Base-by-base conservation (phyloP, 2,888 invertebrate genomes). In the Tinea semifulvella region DNA sequence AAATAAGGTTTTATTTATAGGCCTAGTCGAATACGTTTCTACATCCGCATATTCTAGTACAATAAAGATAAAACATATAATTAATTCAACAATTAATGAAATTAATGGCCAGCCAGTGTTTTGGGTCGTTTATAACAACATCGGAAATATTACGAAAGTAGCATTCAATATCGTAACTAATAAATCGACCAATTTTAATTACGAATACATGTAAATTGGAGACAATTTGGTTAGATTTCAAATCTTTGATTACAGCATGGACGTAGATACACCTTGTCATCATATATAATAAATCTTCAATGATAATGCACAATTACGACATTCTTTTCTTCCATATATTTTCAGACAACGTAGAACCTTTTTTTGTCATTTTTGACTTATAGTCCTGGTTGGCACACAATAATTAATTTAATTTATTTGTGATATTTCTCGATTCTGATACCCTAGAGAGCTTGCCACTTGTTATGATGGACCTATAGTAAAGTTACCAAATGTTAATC, bases 171-270 rank as follows among this genome's bases (percentile, higher is more conserved):
- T 14, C 52, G 50, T 53, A 54, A 38, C 39, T 51, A 52, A 55
- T 53, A 53, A 47, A 43, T 46, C 50, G 50, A 56, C 57, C 51
- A 56, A 50, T 61, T 65, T 68, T 74, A 73, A 74, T 73, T 72
- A 68, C 57, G 46, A 57, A 64, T 61, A 55, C 55, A 72, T 72
- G 70, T 65, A 65, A 70, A 71, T 70, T 47, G 49, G 47, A 46
- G 51, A 50, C 51, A 53, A 58, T 57, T 27, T 42, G 11, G 17
- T 27, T 57, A 53, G 55, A 59, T 62, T 54, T 53, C 45, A 48
- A 58, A 55, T 54, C 49, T 51, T 48, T 49, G 56, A 58, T 58
- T 52, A 56, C n/a, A n/a, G n/a, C n/a, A n/a, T n/a, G n/a, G n/a
- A n/a, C n/a, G 50, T 45, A 48, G 52, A 53, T 54, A 57, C 54